These are phyloP conservation scores for Heliopora coerulea DNA, from an alignment of 92 coral and sea anemone genomes.

Conservation along the genomic window DNA sequence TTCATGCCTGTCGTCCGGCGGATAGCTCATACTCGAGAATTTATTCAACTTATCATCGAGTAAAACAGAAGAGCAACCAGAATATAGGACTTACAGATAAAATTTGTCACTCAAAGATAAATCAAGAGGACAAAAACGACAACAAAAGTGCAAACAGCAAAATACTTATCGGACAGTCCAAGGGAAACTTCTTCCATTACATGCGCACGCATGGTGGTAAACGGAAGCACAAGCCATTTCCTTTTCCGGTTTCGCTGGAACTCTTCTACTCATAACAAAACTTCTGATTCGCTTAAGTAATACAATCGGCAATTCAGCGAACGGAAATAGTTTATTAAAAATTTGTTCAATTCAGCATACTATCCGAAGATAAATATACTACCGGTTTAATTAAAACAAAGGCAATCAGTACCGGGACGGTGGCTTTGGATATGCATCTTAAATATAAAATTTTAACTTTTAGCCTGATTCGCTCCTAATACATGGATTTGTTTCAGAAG, in stretches of 20 bases:
- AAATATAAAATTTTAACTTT: no score
- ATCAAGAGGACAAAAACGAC: neutral
- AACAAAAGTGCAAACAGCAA: slow-evolving; percentile 27
- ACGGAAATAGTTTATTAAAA: neutral
- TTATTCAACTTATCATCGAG: slow-evolving; percentile 32
- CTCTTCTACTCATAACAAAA: neutral
- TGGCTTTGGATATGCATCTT: no score
- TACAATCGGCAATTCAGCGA: neutral
- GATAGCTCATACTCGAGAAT: slow-evolving; percentile 71
- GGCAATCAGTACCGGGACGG: no score
- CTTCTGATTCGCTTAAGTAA: neutral
- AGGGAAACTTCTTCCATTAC: slow-evolving; percentile 37
- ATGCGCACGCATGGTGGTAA: slow-evolving; percentile 41
- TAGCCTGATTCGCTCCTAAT: no score
- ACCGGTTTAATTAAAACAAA: no score
- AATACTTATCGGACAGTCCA: slow-evolving; percentile 2
- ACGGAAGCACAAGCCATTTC: slow-evolving; percentile 20
- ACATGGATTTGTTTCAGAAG: no score
- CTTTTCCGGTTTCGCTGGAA: slow-evolving; percentile 13
- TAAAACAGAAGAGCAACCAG: slow-evolving; percentile 14
- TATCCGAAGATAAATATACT: no score
- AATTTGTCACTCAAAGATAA: neutral
- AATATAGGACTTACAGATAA: slow-evolving; percentile 17
- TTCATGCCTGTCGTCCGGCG: slow-evolving; percentile 85
- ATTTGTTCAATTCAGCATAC: no score